Conservation (phyloP, 2,113 vertebrate genomes). For the Neogobius melanostomus region DNA sequence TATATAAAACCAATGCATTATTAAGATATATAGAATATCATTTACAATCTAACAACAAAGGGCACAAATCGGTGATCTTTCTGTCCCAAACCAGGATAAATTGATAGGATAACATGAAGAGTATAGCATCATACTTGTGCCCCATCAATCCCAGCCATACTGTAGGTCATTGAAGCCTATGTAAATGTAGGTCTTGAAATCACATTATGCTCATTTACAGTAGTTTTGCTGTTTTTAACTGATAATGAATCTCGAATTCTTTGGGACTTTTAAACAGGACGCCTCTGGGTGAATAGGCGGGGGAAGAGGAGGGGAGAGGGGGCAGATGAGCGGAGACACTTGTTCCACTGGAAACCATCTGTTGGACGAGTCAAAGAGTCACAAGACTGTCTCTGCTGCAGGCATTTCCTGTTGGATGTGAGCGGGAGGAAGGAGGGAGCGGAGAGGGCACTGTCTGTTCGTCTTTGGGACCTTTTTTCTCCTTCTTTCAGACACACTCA, state of each 20-base stretch:
- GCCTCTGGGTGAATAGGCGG: conserved; percentile 54
- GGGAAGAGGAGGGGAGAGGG: conserved; percentile 52
- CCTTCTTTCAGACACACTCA: conserved; percentile 31
- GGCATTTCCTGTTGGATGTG: conserved; percentile 79
- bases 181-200: not conserved
- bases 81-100: not conserved
- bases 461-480: conserved; percentile 54
- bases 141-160: too few species aligned
- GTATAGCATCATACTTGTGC: not conserved
- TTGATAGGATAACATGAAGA: not conserved
- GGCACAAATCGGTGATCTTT: not conserved
- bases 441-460: conserved; percentile 17
- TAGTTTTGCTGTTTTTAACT: not conserved
- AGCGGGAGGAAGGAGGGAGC: conserved; percentile 17
- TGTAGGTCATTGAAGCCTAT: too few species aligned
- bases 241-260: not conserved
- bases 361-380: conserved; percentile 79
- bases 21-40: too few species aligned
- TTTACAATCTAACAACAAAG: too few species aligned
- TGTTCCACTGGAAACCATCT: conserved; percentile 78
- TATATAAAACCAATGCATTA: too few species aligned
- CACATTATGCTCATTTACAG: not conserved
- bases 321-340: conserved; percentile 69
- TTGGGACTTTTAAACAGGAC: conserved; percentile 46
- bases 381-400: conserved; percentile 75